A percentile compares a stretch with the other conserved stretches of the same genome.
Evolutionary conservation across 2,113 vertebrate species (phyloP).

Genomic region (Andinoacara biseriatus): DNA sequence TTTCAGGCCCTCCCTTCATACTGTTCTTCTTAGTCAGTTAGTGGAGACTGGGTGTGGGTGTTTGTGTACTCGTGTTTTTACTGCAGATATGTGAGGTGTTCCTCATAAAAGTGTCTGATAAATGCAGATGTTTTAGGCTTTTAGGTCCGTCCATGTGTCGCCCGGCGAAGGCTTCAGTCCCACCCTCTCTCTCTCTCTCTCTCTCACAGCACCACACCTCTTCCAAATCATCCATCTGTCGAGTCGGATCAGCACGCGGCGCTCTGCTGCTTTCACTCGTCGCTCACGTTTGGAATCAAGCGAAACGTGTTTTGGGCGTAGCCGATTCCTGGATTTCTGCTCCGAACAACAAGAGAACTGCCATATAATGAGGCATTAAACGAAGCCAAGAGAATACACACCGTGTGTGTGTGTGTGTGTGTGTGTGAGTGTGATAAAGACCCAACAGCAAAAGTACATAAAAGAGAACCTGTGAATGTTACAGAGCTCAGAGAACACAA

Average conservation of each 20-base stretch:
- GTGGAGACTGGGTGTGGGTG: not conserved
- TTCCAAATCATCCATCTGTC: not conserved
- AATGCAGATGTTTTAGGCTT: not conserved
- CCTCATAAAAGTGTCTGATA: not conserved
- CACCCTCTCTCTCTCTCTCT: accelerated
- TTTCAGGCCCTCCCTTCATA: not conserved
- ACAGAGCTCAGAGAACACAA: constrained; percentile 31
- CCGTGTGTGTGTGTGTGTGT: no score
- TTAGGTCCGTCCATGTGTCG: not conserved
- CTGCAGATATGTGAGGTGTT: not conserved
- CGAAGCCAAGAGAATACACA: not conserved
- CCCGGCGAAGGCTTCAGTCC: accelerated
- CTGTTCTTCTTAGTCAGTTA: not conserved
- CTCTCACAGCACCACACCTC: not conserved
- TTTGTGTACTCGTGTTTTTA: not conserved
- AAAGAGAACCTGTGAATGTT: not conserved
- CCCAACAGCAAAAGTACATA: not conserved
- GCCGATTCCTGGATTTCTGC: not conserved
- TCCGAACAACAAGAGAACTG: not conserved
- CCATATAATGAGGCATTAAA: not conserved
- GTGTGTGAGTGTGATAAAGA: accelerated
- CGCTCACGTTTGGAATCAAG: not conserved
- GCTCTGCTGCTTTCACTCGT: not conserved
- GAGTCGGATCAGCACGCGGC: not conserved
- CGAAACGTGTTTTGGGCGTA: not conserved